Evolutionary conservation across 2,797 vertebrate species (phyloP).

Genomic region (Gambelia wislizenii): DNA sequence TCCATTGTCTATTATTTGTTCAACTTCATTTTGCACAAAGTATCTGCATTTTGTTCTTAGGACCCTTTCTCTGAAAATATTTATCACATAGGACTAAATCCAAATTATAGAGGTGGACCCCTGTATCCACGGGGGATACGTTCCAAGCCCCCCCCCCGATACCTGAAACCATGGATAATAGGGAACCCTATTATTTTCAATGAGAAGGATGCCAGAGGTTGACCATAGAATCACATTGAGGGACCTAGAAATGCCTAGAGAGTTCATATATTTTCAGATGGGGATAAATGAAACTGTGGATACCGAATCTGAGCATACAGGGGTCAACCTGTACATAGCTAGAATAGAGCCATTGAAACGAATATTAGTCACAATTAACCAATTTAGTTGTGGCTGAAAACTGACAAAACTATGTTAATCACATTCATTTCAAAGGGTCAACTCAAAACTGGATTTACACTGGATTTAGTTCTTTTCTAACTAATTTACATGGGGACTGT

Average conservation of each 20-base stretch:
- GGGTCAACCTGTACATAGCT: no score
- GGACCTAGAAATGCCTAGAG: no score
- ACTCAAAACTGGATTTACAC: not conserved
- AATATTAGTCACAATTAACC: not conserved
- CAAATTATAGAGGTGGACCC: no score
- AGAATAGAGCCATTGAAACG: not conserved
- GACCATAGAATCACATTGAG: no score
- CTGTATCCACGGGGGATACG: no score
- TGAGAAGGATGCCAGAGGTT: no score
- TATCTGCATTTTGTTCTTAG: not conserved
- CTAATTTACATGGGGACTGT: not conserved
- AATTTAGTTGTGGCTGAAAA: not conserved
- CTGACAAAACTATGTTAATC: not conserved
- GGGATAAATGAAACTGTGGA: no score
- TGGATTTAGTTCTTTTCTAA: not conserved
- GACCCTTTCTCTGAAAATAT: not conserved
- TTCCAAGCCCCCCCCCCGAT: no score
- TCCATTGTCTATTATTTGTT: not conserved
- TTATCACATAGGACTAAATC: not conserved
- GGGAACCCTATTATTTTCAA: no score
- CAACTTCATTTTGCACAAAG: not conserved
- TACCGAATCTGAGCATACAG: no score
- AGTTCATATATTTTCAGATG: no score
- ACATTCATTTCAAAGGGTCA: not conserved
- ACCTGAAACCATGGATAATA: no score